Conservation (phyloP, 2,797 vertebrate species). For the Enteromius trimaculatus region DNA sequence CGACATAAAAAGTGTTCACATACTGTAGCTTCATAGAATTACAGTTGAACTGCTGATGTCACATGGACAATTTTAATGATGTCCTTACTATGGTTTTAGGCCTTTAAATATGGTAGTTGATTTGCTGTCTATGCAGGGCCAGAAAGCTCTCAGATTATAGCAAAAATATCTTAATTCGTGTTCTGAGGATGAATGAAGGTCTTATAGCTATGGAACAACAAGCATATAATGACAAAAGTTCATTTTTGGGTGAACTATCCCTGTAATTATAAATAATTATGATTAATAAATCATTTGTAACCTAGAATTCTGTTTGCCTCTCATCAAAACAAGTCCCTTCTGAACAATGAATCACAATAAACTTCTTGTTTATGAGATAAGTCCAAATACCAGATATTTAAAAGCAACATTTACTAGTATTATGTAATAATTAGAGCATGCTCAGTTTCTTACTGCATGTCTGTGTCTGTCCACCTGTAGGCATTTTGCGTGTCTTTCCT, state of each 20-base stretch:
- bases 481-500: slow-evolving; percentile 96
- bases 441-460: background rate
- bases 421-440: background rate
- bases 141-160: background rate
- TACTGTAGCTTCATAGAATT: too few relatives aligned
- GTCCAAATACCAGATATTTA: background rate
- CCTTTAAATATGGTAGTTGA: background rate
- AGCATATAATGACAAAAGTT: background rate
- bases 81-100: background rate
- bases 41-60: too few relatives aligned
- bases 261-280: background rate
- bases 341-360: background rate
- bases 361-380: background rate
- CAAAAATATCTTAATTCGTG: background rate
- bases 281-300: background rate
- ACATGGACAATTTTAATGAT: background rate
- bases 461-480: slow-evolving; percentile 68
- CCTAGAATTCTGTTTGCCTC: background rate
- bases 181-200: background rate
- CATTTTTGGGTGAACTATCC: too few relatives aligned
- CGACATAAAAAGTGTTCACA: too few relatives aligned
- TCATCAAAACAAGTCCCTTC: too few relatives aligned
- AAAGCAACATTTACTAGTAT: background rate
- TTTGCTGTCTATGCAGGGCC: background rate
- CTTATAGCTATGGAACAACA: background rate